Evolutionary conservation across 2,113 vertebrate species (phyloP), one percentile per base, ranked within the genome.

Genomic region (Zosterops borbonicus): DNA sequence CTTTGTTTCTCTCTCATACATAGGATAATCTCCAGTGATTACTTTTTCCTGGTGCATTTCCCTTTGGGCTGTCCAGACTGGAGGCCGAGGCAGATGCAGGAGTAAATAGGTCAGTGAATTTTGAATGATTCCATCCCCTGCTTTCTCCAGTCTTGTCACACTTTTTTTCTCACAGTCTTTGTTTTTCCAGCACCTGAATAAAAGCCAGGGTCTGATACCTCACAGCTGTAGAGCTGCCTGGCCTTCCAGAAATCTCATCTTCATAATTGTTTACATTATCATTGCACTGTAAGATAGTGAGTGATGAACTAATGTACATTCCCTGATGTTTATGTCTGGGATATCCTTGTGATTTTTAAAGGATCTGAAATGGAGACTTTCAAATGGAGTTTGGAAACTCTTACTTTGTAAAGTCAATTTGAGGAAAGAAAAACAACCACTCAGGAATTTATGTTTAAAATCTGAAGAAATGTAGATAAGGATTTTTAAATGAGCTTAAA

Each of bases 41-140:
- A n/a, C 62, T 60, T 87, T 96, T 93, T 92, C 86, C 92, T 89
- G 85, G 56, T 93, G 68, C 80, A 67, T 92, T 95, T 93, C 93
- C 56, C 23, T 15, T 67, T 29, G 71, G 37, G 44, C 73, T 95
- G 53, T 64, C 86, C 83, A 39, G 65, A 31, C 58, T 68, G 42
- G 64, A 89, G 53, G 68, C 60, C 1, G 7, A 33, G 31, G 86
- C 92, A 87, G 80, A 90, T 64, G 76, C 60, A 89, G 60, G 12
- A 84, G 42, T 89, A 90, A 93, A 92, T 82, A 94, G 76, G 80
- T 86, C 94, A 90, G 41, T 73, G 71, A 89, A 53, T 83, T 96
- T 68, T 94, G 76, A 93, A 33, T 73, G 67, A 23, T 90, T 94
- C 83, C 73, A 81, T 78, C 46, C 53, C 3, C 7, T 83, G 53